phyloP scores from a whole-genome alignment of 1,140 invertebrate species.

The Maconellicoccus hirsutus region DNA sequence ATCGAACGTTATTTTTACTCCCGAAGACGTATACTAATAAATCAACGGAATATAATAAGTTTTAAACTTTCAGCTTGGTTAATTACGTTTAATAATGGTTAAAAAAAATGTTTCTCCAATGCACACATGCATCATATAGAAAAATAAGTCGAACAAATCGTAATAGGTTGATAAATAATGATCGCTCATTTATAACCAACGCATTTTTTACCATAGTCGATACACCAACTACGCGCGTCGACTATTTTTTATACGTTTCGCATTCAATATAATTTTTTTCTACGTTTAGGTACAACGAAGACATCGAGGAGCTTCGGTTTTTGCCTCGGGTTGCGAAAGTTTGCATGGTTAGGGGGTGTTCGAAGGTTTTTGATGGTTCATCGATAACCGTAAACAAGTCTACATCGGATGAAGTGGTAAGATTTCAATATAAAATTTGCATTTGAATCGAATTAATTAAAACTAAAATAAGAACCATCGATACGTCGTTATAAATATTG shows the following conservation, averaged over 20 bases:
- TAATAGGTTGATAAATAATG: neutral
- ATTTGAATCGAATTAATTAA: too few species aligned
- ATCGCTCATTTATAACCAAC: neutral
- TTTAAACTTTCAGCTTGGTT: neutral
- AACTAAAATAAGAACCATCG: too few species aligned
- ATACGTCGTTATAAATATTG: too few species aligned
- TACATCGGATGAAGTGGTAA: too few species aligned
- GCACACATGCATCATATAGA: neutral
- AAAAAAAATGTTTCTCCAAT: slow-evolving; percentile 1
- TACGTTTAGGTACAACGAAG: too few species aligned
- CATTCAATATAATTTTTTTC: neutral
- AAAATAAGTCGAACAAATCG: neutral
- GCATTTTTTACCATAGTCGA: neutral
- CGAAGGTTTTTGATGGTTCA: too few species aligned
- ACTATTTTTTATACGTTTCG: neutral
- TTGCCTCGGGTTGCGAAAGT: too few species aligned
- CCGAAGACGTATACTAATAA: neutral
- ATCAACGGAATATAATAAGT: neutral
- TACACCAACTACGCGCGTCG: neutral
- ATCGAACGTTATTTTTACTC: neutral
- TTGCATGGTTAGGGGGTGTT: too few species aligned
- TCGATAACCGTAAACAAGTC: too few species aligned
- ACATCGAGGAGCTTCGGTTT: too few species aligned
- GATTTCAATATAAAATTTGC: too few species aligned
- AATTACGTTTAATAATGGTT: neutral